Evolutionary conservation across 2,888 invertebrate species (phyloP).

Genomic region (Cryptops parisi): DNA sequence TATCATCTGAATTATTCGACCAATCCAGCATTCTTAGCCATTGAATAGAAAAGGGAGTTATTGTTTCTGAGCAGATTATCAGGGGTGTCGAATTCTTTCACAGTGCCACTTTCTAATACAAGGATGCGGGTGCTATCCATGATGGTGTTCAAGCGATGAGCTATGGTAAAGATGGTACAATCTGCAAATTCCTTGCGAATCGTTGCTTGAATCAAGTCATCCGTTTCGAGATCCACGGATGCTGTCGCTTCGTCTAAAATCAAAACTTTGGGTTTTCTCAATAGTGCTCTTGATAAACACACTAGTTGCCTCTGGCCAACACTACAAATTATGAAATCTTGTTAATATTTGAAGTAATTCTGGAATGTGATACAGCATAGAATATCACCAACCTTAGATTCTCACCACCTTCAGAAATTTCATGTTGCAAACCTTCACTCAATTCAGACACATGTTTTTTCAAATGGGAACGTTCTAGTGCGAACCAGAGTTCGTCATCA

Average conservation of each 20-base stretch:
- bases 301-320: slow-evolving; percentile 21
- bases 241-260: slow-evolving; percentile 22
- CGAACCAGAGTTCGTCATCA: slow-evolving; percentile 75
- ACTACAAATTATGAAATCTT: slow-evolving; percentile 23
- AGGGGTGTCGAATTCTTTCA: slow-evolving; percentile 1
- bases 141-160: slow-evolving; percentile 55
- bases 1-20: no score
- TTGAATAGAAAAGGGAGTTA: background rate
- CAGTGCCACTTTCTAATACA: background rate
- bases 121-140: slow-evolving; percentile 43
- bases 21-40: background rate
- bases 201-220: slow-evolving; percentile 21
- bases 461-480: slow-evolving; percentile 78
- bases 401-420: slow-evolving; percentile 80
- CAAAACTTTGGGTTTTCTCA: slow-evolving; percentile 19
- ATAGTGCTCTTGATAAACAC: slow-evolving; percentile 20
- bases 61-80: background rate
- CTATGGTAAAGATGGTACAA: slow-evolving; percentile 22
- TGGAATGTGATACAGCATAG: background rate
- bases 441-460: slow-evolving; percentile 66
- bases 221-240: slow-evolving; percentile 21
- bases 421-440: slow-evolving; percentile 59
- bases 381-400: slow-evolving; percentile 41
- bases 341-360: background rate
- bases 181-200: slow-evolving; percentile 20